phyloP scores from a whole-genome alignment of 2,888 invertebrate genomes.

The Julus scandinavius region DNA sequence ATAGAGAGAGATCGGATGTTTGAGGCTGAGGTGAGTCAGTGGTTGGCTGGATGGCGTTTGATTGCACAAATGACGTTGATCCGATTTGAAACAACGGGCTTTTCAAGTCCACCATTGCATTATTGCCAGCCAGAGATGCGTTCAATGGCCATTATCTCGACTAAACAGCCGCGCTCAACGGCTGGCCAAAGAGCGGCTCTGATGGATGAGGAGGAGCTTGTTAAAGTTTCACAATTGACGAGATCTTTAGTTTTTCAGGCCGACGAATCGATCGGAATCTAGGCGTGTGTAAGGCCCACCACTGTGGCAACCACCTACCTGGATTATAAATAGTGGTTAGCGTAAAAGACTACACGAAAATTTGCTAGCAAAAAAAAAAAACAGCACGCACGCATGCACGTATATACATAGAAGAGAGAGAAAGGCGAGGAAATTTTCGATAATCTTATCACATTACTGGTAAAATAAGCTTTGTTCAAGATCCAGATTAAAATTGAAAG shows the following conservation, averaged over 20 bases:
- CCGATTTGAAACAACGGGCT: neutral
- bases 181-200: neutral
- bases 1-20: conserved; percentile 17
- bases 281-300: conserved; percentile 33
- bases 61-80: neutral
- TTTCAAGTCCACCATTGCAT: neutral
- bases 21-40: conserved; percentile 42
- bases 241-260: conserved; percentile 34
- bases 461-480: neutral
- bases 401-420: neutral
- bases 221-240: conserved; percentile 13
- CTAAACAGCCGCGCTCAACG: neutral
- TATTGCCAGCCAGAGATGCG: neutral
- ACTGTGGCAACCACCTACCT: conserved; percentile 36
- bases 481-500: neutral
- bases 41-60: neutral
- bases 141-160: conserved; percentile 16
- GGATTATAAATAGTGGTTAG: conserved; percentile 42
- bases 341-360: conserved; percentile 21
- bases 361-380: neutral
- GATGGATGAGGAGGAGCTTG: conserved; percentile 24
- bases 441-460: conserved; percentile 8
- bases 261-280: conserved; percentile 29
- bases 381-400: neutral
- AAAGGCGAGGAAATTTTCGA: neutral